A percentile compares a stretch with the other conserved stretches of the same genome.
Evolutionary conservation across 2,888 invertebrate genomes (phyloP).

Genomic region (Rugalucina vietnamica): DNA sequence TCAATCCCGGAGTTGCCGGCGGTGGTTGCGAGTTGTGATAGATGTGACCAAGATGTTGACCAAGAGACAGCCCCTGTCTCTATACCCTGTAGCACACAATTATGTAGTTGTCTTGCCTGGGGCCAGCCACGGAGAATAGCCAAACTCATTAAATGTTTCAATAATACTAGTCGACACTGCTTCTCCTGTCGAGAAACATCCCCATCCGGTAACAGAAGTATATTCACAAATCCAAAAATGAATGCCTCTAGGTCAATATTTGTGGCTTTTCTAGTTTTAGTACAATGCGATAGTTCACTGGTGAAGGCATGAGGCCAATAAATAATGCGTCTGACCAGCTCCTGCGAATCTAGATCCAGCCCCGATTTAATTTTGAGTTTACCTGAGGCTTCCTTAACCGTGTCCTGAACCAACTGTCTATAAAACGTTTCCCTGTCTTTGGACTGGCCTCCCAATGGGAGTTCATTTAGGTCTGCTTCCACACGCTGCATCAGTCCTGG

Average conservation of each 20-base stretch:
- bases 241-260: neutral
- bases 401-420: conserved; percentile 14
- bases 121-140: neutral
- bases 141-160: neutral
- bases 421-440: conserved; percentile 15
- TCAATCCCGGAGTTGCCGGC: no score
- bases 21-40: neutral
- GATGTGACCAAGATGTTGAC: neutral
- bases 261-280: neutral
- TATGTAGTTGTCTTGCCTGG: neutral
- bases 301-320: neutral
- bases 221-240: no score
- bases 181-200: neutral
- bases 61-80: neutral
- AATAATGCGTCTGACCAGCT: neutral
- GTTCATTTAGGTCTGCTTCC: neutral
- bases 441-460: neutral
- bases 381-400: conserved; percentile 6
- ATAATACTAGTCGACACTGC: neutral
- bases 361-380: conserved; percentile 20
- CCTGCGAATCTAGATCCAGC: conserved; percentile 7
- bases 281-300: neutral
- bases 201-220: neutral
- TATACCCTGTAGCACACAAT: no score
- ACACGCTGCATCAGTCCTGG: neutral